Evolutionary conservation across 2,113 vertebrate genomes (phyloP).

Genomic region (Microtus montanus): DNA sequence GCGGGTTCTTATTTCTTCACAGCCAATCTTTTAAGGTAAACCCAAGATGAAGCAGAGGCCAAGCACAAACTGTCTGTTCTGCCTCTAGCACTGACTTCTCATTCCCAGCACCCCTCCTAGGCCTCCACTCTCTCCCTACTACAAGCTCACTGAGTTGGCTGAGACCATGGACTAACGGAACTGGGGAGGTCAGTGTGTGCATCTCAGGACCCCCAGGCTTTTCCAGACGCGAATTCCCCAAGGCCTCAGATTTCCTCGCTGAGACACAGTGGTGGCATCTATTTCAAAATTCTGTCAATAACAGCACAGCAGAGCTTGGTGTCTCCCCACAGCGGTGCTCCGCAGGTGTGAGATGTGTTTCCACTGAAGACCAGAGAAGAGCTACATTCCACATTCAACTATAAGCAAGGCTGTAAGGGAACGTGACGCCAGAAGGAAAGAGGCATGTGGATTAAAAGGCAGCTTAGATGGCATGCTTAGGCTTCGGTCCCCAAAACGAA

Average conservation of each 20-base stretch:
- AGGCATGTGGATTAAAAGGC: not conserved
- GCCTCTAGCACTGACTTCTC: no score
- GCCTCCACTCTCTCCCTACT: not conserved
- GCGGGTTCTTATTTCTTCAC: not conserved
- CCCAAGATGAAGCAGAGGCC: not conserved
- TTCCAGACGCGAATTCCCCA: no score
- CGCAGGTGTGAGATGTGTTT: no score
- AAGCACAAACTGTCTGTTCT: no score
- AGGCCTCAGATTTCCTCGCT: not conserved
- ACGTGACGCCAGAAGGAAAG: not conserved
- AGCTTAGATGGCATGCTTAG: not conserved
- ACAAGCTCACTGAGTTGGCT: no score
- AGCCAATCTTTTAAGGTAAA: no score
- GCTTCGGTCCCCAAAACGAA: not conserved
- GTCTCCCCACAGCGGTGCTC: no score
- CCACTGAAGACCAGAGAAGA: no score
- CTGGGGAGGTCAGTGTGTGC: no score
- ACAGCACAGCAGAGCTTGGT: no score
- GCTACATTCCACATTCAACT: not conserved
- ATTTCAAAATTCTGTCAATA: no score
- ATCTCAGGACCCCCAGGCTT: not conserved
- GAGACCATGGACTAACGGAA: not conserved
- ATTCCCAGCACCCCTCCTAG: not conserved
- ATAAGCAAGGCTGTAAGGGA: not conserved
- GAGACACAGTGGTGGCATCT: not conserved